These are phyloP conservation scores for Melanaphis sacchari DNA, from an alignment of 1,140 invertebrate genomes.

Conservation along the genomic window DNA sequence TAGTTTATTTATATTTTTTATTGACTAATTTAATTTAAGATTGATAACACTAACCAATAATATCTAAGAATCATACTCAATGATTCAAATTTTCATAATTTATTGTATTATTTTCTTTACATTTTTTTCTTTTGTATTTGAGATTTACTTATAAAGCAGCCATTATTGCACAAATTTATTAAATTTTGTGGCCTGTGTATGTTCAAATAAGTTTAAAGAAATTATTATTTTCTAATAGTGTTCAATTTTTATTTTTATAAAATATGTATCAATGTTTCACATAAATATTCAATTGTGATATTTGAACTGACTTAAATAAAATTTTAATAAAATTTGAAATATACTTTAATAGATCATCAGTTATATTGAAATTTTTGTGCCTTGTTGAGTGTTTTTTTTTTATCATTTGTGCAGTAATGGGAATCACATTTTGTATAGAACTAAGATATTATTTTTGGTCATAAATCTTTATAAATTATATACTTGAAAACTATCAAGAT, in stretches of 20 bases:
- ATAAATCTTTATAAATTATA: neutral
- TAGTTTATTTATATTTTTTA: neutral
- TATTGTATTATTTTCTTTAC: neutral
- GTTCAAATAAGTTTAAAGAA: too few species aligned
- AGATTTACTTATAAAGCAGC: neutral
- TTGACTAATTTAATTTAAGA: constrained; percentile 3
- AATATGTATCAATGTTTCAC: neutral
- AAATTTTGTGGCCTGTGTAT: neutral
- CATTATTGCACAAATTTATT: neutral
- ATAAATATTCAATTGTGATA: neutral
- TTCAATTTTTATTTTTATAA: neutral
- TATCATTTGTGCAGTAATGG: neutral
- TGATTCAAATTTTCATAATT: neutral
- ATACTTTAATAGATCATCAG: neutral
- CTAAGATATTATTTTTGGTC: neutral
- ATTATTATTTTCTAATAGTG: too few species aligned
- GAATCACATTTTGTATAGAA: too few species aligned
- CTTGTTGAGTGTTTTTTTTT: neutral
- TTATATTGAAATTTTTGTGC: neutral
- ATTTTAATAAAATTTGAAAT: neutral
- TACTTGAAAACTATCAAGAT: neutral
- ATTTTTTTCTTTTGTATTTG: neutral
- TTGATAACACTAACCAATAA: neutral
- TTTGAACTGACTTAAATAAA: neutral
- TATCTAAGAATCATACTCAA: neutral